Conservation (phyloP, 2,888 invertebrate genomes). For the Thysanoteuthis rhombus region DNA sequence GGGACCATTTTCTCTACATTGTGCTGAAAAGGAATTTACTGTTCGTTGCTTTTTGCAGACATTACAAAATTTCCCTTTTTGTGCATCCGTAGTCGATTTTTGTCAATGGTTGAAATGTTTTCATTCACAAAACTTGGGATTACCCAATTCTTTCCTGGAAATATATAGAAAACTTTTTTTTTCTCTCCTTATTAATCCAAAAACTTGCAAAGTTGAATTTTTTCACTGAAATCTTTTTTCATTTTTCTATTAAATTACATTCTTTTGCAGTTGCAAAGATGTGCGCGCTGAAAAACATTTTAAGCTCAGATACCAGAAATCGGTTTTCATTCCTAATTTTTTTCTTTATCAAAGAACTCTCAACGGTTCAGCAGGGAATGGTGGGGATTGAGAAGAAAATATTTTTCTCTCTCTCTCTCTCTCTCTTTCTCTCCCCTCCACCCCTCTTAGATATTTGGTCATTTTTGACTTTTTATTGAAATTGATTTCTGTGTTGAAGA, state of each 20-base stretch:
- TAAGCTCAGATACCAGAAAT: slow-evolving; percentile 15
- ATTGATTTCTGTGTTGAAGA: not conserved
- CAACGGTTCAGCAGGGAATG: not conserved
- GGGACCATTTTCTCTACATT: too few relatives aligned
- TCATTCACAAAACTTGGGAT: too few relatives aligned
- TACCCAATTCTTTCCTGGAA: too few relatives aligned
- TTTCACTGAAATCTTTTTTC: slow-evolving; percentile 25
- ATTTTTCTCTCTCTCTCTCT: not conserved
- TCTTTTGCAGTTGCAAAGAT: slow-evolving; percentile 33
- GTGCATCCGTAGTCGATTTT: too few relatives aligned
- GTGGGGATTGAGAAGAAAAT: too few relatives aligned
- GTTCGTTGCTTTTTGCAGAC: too few relatives aligned
- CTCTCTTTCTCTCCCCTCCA: not conserved
- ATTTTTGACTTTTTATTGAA: not conserved
- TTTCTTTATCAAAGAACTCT: not conserved
- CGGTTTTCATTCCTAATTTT: not conserved
- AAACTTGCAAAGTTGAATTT: slow-evolving; percentile 30
- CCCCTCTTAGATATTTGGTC: not conserved
- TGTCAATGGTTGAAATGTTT: too few relatives aligned
- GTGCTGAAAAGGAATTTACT: not conserved
- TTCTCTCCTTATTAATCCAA: not conserved
- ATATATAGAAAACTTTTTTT: too few relatives aligned
- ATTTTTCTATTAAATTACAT: slow-evolving; percentile 20
- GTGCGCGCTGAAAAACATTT: slow-evolving; percentile 24
- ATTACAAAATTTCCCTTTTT: too few relatives aligned